Base-by-base conservation (phyloP, 2,888 invertebrate species). In the Drosophila helvetica region DNA sequence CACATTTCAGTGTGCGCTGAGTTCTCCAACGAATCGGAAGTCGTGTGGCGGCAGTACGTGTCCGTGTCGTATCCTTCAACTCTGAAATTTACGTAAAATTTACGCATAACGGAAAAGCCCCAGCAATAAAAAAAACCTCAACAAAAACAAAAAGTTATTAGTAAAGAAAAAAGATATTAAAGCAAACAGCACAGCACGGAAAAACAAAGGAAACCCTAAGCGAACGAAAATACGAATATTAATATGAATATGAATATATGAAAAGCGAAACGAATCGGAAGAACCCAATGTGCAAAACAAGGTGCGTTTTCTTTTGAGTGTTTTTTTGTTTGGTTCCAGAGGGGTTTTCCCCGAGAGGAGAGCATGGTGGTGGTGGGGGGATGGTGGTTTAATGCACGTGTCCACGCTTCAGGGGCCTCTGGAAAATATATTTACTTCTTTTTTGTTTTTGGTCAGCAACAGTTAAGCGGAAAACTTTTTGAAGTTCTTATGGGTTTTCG, bases 1-100 rank as follows among this genome's bases (percentile, higher is more conserved):
- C 52, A 42, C 58, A 55, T 61, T 55, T 74, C 78, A 80, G 85
- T 80, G 70, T 66, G 63, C 78, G 68, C 61, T 72, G 72, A 79
- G 74, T 68, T 69, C 78, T 79, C 72, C 76, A 78, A 58, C 62
- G 47, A 52, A 48, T 58, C 62, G 74, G 55, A 59, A 46, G 53
- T 50, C n/a, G 38, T 22, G 30, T 19, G 47, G 17, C 70, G 57
- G 50, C 57, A 64, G 50, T 46, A 48, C 18, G 38, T 30, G 50
- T 63, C 18, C 25, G 38, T 22, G 46, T 58, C 18, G 46, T 10
- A 6, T 38, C 51, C 56, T 57, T 55, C 65, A 66, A 17, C 6
- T 38, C 25, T 46, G 12, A 9, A 68, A 68, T 55, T 70, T 56
- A 64, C 64, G 71, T 71, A 70, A 70, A 62, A 33, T n/a, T 7